Evolutionary conservation across 2,888 invertebrate genomes (phyloP).

Genomic region (Agapetus fuscipes): DNA sequence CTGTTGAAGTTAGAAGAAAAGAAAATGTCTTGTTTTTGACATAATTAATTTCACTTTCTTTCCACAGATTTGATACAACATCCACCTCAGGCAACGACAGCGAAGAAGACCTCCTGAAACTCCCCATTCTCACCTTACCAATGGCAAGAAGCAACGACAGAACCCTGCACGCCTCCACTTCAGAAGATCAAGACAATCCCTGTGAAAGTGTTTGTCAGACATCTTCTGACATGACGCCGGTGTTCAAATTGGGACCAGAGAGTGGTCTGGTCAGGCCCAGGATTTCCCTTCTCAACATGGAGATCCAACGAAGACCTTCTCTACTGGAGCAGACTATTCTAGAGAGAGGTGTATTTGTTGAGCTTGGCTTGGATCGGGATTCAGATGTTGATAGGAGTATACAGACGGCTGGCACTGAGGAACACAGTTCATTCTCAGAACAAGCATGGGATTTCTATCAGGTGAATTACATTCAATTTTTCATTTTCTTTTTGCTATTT

Average conservation of each 20-base stretch:
- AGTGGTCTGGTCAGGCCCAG: slow-evolving; percentile 39
- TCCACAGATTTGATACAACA: slow-evolving; percentile 45
- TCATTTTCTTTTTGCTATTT: too few species aligned
- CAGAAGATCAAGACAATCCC: slow-evolving; percentile 18
- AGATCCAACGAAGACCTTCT: slow-evolving; percentile 35
- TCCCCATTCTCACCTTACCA: slow-evolving; percentile 4
- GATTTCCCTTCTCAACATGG: slow-evolving; percentile 26
- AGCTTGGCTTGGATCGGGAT: slow-evolving; percentile 38
- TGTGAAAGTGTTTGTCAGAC: slow-evolving; percentile 5
- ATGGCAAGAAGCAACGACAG: slow-evolving; percentile 16
- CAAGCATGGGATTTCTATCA: slow-evolving; percentile 95
- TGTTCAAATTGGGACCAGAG: slow-evolving; percentile 56
- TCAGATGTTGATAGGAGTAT: slow-evolving; percentile 48
- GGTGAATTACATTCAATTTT: slow-evolving; percentile 38
- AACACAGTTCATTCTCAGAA: slow-evolving; percentile 77
- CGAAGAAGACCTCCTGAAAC: slow-evolving; percentile 44
- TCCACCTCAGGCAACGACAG: slow-evolving; percentile 59
- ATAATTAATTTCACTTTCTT: too few species aligned
- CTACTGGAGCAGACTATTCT: slow-evolving; percentile 27
- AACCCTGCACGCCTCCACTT: slow-evolving; percentile 17
- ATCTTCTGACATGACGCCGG: slow-evolving; percentile 42
- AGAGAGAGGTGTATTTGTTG: slow-evolving; percentile 30
- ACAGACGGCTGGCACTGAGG: slow-evolving; percentile 55
- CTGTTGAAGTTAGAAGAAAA: too few species aligned
- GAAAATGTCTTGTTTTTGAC: too few species aligned